Conservation (phyloP, 2,797 vertebrate species). For the Thripadectes ignobilis region DNA sequence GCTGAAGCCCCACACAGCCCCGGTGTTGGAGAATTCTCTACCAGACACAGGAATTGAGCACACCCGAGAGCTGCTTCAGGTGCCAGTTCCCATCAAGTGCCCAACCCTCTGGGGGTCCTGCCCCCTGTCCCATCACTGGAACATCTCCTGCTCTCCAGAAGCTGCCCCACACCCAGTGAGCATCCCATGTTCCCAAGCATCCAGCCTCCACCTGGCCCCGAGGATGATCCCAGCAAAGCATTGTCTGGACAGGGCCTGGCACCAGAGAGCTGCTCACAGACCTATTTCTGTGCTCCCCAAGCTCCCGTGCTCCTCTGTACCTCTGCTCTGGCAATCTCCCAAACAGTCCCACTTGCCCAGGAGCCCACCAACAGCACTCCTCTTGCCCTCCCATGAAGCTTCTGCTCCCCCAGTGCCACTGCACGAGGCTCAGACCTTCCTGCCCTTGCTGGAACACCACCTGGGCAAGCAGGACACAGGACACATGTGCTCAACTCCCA, state of each 20-base stretch:
- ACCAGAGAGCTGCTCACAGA: not conserved
- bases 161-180: fast-evolving
- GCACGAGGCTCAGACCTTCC: not conserved
- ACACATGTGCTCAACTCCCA: fast-evolving
- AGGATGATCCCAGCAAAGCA: not conserved
- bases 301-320: fast-evolving
- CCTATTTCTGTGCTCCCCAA: not conserved
- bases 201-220: fast-evolving
- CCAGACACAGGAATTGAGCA: fast-evolving
- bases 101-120: fast-evolving
- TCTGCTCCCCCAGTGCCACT: fast-evolving
- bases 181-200: fast-evolving
- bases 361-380: not conserved
- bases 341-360: fast-evolving
- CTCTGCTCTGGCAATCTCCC: not conserved
- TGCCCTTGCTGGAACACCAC: too few relatives aligned
- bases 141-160: not conserved
- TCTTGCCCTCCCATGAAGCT: not conserved
- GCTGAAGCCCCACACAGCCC: not conserved
- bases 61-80: fast-evolving
- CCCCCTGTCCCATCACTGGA: fast-evolving
- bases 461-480: fast-evolving
- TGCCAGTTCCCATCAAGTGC: fast-evolving
- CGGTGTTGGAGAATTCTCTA: fast-evolving
- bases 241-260: fast-evolving